Conservation (phyloP, 2,113 vertebrate genomes). For the Synchiropus splendidus region DNA sequence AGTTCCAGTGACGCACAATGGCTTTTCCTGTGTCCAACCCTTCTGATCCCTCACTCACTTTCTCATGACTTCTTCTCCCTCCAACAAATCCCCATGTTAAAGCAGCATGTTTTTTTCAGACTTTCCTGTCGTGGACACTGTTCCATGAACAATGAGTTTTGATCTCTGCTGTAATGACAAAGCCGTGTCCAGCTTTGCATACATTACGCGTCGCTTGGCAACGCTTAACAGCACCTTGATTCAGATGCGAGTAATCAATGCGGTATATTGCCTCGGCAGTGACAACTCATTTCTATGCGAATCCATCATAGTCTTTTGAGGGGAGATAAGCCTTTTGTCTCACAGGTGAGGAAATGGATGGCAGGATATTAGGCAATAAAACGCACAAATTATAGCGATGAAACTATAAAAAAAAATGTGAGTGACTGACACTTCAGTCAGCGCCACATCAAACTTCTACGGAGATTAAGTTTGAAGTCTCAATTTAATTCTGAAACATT, state of each 20-base stretch:
- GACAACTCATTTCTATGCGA: constrained; percentile 29
- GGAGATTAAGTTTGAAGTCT: not conserved
- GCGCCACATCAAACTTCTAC: not conserved
- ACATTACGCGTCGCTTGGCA: constrained; percentile 58
- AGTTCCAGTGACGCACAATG: constrained; percentile 16
- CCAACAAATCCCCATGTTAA: too few relatives aligned
- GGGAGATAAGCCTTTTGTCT: too few relatives aligned
- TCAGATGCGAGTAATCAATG: constrained; percentile 52
- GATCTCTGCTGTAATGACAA: not conserved
- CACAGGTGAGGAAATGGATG: too few relatives aligned
- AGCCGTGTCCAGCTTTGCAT: constrained; percentile 43
- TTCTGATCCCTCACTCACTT: too few relatives aligned
- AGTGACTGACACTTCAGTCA: not conserved
- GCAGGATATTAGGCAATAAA: too few relatives aligned
- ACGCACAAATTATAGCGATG: too few relatives aligned
- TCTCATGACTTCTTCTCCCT: not conserved
- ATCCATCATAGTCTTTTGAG: too few relatives aligned
- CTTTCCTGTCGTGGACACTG: constrained; percentile 12
- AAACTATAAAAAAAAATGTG: too few relatives aligned
- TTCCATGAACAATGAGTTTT: not conserved
- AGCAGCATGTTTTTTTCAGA: too few relatives aligned
- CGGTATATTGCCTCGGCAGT: constrained; percentile 48
- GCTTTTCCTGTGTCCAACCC: too few relatives aligned
- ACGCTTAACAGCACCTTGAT: constrained; percentile 48
- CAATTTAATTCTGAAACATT: not conserved